Evolutionary conservation across 1,140 invertebrate species (phyloP), one percentile per base, ranked within the genome.

Genomic region (Drosophila watanabei): DNA sequence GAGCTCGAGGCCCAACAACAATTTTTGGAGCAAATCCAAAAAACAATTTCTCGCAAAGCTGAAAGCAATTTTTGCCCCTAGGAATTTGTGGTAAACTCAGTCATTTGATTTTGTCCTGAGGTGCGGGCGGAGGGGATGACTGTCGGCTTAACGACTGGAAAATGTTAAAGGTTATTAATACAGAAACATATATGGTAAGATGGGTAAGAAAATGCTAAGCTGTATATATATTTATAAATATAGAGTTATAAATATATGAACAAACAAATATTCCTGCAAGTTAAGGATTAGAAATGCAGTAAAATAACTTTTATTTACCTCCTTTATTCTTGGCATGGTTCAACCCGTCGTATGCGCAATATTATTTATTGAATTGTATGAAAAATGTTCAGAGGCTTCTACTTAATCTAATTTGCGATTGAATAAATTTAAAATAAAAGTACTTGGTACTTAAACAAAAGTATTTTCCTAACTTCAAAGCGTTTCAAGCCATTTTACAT

Each of bases 31-130:
- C 32, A 41, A 60, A 43, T 72, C 46, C 66, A 73, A 52, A 73
- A 71, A 72, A 73, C 54, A 72, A 73, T 73, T 73, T 73, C 68
- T 39, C 68, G 14, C 46, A 52, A 73, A 73, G 68, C 54, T 73
- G 46, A 73, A 61, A 73, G 70, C 70, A 60, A 72, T 73, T 73
- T 72, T 73, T 33, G 70, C 68, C 68, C 14, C 24, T 37, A 73
- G 54, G 46, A 43, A 60, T 73, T 73, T 73, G 32, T n/a, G 46
- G 45, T 52, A 43, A 73, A 60, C 45, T 59, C 70, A 58, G 49
- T 46, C 33, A 41, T 59, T 59, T 71, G 33, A 18, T 41, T 59
- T 59, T 35, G 20, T 10, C 13, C 11, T 41, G 8, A 33, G 59
- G n/a, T 30, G 32, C 3, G 14, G 30, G 20, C 35, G 46, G 48